Percentiles rank a stretch among this genome's conserved stretches.
Evolutionary conservation across 2,888 invertebrate species (phyloP).

Genomic region (Electrophaes corylata): DNA sequence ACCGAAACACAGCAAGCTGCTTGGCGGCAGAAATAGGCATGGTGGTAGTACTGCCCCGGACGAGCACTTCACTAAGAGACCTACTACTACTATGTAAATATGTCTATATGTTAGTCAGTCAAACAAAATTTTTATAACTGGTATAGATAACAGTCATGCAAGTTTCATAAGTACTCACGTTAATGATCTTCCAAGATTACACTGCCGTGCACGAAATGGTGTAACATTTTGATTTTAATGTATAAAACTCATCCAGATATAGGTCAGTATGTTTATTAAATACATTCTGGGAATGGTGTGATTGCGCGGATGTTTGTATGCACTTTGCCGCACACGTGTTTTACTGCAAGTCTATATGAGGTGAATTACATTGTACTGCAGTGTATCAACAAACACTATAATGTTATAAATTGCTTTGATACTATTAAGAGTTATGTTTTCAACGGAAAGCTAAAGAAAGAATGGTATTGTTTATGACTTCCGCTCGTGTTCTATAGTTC

Average conservation of each 20-base stretch:
- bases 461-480: not conserved
- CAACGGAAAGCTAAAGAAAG: not conserved
- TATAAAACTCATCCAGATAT: slow-evolving; percentile 68
- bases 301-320: slow-evolving; percentile 68
- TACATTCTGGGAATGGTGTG: slow-evolving; percentile 74
- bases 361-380: slow-evolving; percentile 62
- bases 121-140: no score
- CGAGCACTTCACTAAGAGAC: no score
- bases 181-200: slow-evolving; percentile 54
- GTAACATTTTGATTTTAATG: slow-evolving; percentile 61
- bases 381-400: slow-evolving; percentile 37
- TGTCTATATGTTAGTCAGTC: no score
- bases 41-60: no score
- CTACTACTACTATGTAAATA: no score
- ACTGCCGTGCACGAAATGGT: slow-evolving; percentile 63
- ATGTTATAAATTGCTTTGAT: slow-evolving; percentile 29
- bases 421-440: slow-evolving; percentile 5
- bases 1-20: no score
- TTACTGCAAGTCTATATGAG: slow-evolving; percentile 60
- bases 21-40: no score
- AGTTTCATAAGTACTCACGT: slow-evolving; percentile 53
- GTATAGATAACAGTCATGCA: no score
- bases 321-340: slow-evolving; percentile 57
- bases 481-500: no score
- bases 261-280: slow-evolving; percentile 68